Evolutionary conservation across 2,888 invertebrate genomes (phyloP), one percentile per base, ranked within the genome.

Genomic region (Agriotes lineatus): DNA sequence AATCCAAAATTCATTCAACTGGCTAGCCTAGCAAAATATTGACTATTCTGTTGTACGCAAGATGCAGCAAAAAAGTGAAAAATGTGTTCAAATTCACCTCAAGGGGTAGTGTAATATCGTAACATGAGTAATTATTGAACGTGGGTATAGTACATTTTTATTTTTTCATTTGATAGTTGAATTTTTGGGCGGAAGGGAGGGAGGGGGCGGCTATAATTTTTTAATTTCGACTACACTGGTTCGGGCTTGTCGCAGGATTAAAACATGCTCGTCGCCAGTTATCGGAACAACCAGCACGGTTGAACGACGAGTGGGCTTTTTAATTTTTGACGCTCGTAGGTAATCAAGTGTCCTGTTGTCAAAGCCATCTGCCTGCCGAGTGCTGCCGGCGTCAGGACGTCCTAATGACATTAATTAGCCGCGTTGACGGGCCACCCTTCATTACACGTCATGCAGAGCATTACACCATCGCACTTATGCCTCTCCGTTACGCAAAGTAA

Each of bases 341-440:
- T 39, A 61, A 39, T 61, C 50, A 48, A 52, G 52, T 52, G 52
- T 35, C 25, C 61, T 61, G 61, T 50, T 61, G 61, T 61, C 61
- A 61, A 61, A 61, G 52, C 52, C 61, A 61, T 50, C 20, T 61
- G 72, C 68, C 70, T 64, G 69, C 59, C 70, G 68, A 63, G 69
- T 37, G 37, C 70, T 65, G 61, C 56, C 65, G 63, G 59, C 68
- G 60, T 66, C 68, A 59, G 69, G 58, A 61, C 66, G 63, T 39
- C 70, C 67, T 72, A 73, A 73, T 73, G 73, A 70, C 73, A 70
- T 73, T 70, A 73, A 73, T 73, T 73, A 73, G 71, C 52, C 56
- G 63, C 68, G 71, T 73, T 72, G 73, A 73, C 69, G 71, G 67
- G 68, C 65, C 67, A 72, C 63, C 67, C 61, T 70, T 62, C 52